Evolutionary conservation across 1,140 invertebrate genomes (phyloP), one percentile per base, ranked within the genome.

Genomic region (Drosophila carrolli): DNA sequence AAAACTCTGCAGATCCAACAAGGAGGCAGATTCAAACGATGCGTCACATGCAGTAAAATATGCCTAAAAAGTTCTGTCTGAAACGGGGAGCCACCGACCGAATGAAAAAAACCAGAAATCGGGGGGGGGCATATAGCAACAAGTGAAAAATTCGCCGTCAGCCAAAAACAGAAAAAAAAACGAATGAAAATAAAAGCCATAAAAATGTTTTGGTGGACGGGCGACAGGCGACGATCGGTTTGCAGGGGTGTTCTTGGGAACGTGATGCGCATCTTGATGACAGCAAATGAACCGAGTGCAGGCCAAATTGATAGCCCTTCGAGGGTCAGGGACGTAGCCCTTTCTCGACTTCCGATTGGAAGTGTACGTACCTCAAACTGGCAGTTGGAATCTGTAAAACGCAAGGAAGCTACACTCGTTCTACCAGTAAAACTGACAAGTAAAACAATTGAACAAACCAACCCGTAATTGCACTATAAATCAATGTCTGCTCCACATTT

Each of bases 401-500:
- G 23, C 29, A 19, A 37, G 41, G 67, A 62, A 40, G 29, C 29
- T n/a, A 11, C 10, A 29, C 29, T 75, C 44, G 29, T 41, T 14
- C 48, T 38, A n/a, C 57, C 38, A 10, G 29, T n/a, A 27, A 23
- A n/a, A 19, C 50, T 16, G 29, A 32, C 60, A 58, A 51, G 48
- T 58, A 51, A 65, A 83, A 58, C 63, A 76, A 81, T 84, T 32
- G 29, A 32, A 32, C 37, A 63, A 37, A 54, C 41, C 19, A 48
- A 44, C 37, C 65, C 61, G 80, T 80, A 83, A 86, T 86, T 89
- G 79, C 67, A 72, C 70, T 56, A 86, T 89, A 88, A 86, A 89
- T 86, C 83, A 86, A 83, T 77, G 84, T 77, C 83, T 89, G 72
- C 41, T 88, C 84, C 60, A 83, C 80, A 83, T 88, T 81, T 86